Evolutionary conservation across 2,888 invertebrate species (phyloP), one percentile per base, ranked within the genome.

Genomic region (Macrostomum cliftonense): DNA sequence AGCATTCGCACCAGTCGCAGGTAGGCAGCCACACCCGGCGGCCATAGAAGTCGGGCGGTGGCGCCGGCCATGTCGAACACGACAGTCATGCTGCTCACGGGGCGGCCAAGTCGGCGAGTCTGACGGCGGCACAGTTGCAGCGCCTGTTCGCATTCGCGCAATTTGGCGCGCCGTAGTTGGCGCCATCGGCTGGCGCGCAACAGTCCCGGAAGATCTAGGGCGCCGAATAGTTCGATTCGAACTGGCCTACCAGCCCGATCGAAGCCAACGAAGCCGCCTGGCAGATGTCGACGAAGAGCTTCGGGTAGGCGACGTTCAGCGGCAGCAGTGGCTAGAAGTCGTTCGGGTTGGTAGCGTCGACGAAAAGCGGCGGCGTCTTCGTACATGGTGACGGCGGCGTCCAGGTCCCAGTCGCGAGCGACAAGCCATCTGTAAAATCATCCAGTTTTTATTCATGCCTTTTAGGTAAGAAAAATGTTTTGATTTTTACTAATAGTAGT

Each of bases 1-100:
- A 88, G 83, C 65, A 86, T 78, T 68, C 84, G 81, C 39, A 87
- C 77, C 37, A 85, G 68, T 0, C 80, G 77, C 59, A 87, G 77
- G 19, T 85, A 79, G 19, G 40, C 19, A 9, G 40, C 49, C 55
- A 62, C 65, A 79, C 80, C 79, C 59, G 87, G 87, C 62, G 83
- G 77, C 84, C 85, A 87, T 49, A 84, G 79, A 65, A 68, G 60
- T 47, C 66, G 65, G 12, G 61, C 63, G 20, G 65, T 62, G 39
- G 70, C 68, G 19, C 64, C 64, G 14, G 69, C 70, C 64, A 71
- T 63, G 55, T 72, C 72, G 57, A 71, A 69, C 47, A 72, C 64
- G 21, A 68, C 63, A 12, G 64, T 64, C 38, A 67, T 56, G 4
- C 64, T 67, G 50, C 63, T 64, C 36, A 70, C 63, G 5, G 61